Conservation (phyloP, 2,888 invertebrate species). For the Ypsolopha scabrella region DNA sequence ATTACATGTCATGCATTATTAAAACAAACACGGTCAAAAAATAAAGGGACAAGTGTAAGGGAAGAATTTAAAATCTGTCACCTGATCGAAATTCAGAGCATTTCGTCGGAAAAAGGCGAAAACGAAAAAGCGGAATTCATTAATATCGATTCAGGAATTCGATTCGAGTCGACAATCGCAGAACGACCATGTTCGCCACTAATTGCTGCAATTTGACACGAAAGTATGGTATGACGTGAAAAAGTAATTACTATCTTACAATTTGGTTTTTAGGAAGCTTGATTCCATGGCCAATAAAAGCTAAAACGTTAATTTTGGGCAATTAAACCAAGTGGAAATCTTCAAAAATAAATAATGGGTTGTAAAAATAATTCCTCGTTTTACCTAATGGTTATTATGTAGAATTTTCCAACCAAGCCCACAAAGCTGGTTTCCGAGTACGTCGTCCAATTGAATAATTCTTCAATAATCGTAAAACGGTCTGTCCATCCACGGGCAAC, state of each 20-base stretch:
- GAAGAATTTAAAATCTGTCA: constrained; percentile 69
- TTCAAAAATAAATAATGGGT: too few relatives aligned
- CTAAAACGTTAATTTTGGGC: neutral
- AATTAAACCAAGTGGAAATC: too few relatives aligned
- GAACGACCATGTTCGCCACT: constrained; percentile 25
- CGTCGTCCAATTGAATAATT: constrained; percentile 23
- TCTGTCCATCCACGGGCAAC: constrained; percentile 28
- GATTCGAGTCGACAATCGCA: constrained; percentile 24
- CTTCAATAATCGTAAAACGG: constrained; percentile 28
- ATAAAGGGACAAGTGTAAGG: constrained; percentile 57
- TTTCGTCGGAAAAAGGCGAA: constrained; percentile 46
- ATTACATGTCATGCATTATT: constrained; percentile 64
- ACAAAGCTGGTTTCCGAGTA: neutral
- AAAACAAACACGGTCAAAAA: constrained; percentile 45
- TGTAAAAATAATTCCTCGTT: too few relatives aligned
- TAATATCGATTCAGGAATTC: constrained; percentile 52
- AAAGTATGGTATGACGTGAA: constrained; percentile 20
- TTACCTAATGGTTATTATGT: too few relatives aligned
- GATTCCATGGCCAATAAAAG: neutral
- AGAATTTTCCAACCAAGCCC: too few relatives aligned
- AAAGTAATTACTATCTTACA: constrained; percentile 2
- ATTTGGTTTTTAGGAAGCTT: neutral
- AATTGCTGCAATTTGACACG: constrained; percentile 44
- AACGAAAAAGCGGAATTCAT: constrained; percentile 51
- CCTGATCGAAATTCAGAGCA: constrained; percentile 59